A percentile compares a stretch with the other conserved stretches of the same genome.
Conservation (phyloP, 2,888 invertebrate genomes). For the Leistus spinibarbis region DNA sequence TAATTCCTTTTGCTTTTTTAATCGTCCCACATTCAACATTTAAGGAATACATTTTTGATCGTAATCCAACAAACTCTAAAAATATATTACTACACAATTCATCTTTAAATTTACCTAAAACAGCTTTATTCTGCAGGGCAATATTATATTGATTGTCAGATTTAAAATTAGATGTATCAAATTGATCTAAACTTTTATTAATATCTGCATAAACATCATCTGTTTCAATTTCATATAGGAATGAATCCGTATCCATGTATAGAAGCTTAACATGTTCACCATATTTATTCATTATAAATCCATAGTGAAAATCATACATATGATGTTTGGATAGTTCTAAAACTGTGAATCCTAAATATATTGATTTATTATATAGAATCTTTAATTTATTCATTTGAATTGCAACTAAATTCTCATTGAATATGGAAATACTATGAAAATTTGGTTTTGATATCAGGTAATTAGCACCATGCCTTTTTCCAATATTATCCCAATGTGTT, state of each 20-base stretch:
- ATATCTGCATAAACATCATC: constrained; percentile 40
- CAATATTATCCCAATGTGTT: constrained; percentile 41
- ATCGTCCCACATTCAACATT: constrained; percentile 29
- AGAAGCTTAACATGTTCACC: constrained; percentile 39
- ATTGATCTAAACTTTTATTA: constrained; percentile 35
- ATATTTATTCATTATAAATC: constrained; percentile 42
- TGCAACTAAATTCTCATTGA: constrained; percentile 26
- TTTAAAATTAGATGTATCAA: constrained; percentile 45
- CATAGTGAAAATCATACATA: constrained; percentile 49
- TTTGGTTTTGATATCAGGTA: constrained; percentile 36
- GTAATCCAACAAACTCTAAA: constrained; percentile 47
- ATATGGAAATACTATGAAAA: constrained; percentile 36
- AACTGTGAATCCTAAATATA: constrained; percentile 40
- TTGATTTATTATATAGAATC: constrained; percentile 42
- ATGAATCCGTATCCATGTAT: constrained; percentile 43
- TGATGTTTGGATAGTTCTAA: constrained; percentile 40
- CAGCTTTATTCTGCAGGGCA: constrained; percentile 46
- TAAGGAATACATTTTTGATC: constrained; percentile 43
- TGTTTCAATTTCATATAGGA: constrained; percentile 28
- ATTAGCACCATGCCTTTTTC: constrained; percentile 42
- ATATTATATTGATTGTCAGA: constrained; percentile 44
- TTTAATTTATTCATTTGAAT: constrained; percentile 36
- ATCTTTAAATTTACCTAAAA: constrained; percentile 50
- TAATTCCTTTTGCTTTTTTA: constrained; percentile 36
- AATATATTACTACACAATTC: constrained; percentile 48